These are phyloP conservation scores for Phyllotreta striolata DNA, from an alignment of 2,888 invertebrate genomes.

Conservation along the genomic window DNA sequence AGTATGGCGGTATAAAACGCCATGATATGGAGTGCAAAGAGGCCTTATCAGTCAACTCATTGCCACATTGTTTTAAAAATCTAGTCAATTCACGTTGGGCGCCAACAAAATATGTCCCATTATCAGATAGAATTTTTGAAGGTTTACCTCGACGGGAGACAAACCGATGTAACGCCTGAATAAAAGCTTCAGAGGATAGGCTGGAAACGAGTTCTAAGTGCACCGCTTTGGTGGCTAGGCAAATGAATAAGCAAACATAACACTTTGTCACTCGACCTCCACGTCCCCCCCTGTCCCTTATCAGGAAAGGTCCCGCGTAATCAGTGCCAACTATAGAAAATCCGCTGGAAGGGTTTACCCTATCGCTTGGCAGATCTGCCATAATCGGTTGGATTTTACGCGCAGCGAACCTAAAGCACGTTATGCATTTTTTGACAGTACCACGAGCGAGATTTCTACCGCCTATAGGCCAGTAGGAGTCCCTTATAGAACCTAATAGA, in stretches of 20 bases:
- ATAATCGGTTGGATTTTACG: slow-evolving; percentile 27
- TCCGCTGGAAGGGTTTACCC: slow-evolving; percentile 27
- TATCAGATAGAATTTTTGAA: slow-evolving; percentile 1
- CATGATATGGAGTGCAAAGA: background rate
- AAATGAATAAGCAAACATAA: slow-evolving; percentile 40
- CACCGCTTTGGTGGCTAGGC: too few species aligned
- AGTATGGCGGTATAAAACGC: background rate
- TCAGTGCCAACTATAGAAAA: slow-evolving; percentile 42
- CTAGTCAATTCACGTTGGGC: background rate
- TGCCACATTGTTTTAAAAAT: background rate
- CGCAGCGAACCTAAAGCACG: slow-evolving; percentile 29
- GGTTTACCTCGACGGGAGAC: too few species aligned
- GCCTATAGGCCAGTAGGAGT: slow-evolving; percentile 37
- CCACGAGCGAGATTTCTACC: slow-evolving; percentile 30
- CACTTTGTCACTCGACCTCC: slow-evolving; percentile 38
- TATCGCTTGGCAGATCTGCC: slow-evolving; percentile 30
- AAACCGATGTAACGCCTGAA: too few species aligned
- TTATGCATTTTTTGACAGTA: slow-evolving; percentile 27
- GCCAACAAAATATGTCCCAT: background rate
- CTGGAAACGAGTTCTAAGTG: too few species aligned
- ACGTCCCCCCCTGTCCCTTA: slow-evolving; percentile 39
- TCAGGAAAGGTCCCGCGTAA: slow-evolving; percentile 43
- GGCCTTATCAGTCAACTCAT: background rate
- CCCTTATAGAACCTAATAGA: background rate
- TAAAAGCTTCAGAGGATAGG: too few species aligned